A percentile compares a stretch with the other conserved stretches of the same genome.
phyloP scores from a whole-genome alignment of 2,113 vertebrate genomes.

The Corvus cornix region DNA sequence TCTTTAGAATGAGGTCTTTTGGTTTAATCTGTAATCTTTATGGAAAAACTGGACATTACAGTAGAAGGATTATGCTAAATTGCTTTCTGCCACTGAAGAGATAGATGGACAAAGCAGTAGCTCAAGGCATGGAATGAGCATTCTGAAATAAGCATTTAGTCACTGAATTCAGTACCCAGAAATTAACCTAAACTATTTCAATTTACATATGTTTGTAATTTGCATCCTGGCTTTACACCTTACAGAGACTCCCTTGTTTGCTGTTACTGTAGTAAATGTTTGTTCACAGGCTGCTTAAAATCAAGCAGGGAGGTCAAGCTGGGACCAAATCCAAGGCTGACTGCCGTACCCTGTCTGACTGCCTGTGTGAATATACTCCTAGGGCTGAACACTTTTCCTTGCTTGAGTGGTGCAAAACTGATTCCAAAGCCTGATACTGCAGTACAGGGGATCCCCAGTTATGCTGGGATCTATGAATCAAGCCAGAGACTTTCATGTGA shows the following conservation, averaged over 20 bases:
- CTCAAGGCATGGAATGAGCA: constrained; percentile 38
- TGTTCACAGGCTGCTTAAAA: constrained; percentile 58
- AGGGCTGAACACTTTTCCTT: neutral
- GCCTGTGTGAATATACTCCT: neutral
- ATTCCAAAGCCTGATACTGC: neutral
- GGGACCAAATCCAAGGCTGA: constrained; percentile 35
- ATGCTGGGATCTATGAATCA: neutral
- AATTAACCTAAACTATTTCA: constrained; percentile 46
- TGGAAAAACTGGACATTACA: constrained; percentile 56
- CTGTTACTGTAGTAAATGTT: constrained; percentile 42
- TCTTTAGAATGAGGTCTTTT: constrained; percentile 47
- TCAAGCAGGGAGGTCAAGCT: constrained; percentile 24
- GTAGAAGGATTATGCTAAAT: constrained; percentile 66
- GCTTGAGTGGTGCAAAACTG: neutral
- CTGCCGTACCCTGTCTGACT: neutral
- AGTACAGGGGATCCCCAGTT: neutral
- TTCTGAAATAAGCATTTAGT: constrained; percentile 41
- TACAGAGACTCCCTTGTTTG: constrained; percentile 62
- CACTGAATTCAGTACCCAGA: constrained; percentile 30
- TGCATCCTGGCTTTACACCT: constrained; percentile 47
- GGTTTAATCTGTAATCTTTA: constrained; percentile 52
- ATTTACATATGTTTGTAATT: constrained; percentile 63
- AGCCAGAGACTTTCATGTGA: neutral
- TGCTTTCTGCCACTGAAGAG: constrained; percentile 27
- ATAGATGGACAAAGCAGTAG: constrained; percentile 38